Percentiles rank a stretch among this genome's conserved stretches.
phyloP scores from a whole-genome alignment of 2,888 invertebrate genomes.

The Noctua pronuba region DNA sequence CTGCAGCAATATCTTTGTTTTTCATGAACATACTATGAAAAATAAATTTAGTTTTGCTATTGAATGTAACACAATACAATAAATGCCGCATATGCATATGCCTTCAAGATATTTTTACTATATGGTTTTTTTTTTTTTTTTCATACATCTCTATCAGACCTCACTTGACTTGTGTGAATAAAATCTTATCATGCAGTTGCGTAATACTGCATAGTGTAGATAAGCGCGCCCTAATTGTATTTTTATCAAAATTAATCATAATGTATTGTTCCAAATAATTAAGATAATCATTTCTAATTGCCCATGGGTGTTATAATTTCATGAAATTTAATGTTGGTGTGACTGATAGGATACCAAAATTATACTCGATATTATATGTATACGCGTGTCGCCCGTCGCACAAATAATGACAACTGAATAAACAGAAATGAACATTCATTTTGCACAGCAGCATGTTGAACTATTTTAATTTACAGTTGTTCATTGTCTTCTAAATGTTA shows the following conservation, averaged over 20 bases:
- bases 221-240: constrained; percentile 32
- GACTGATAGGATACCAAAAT: constrained; percentile 21
- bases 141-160: background rate
- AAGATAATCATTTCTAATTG: constrained; percentile 17
- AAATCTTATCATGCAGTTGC: constrained; percentile 17
- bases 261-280: constrained; percentile 5
- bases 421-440: background rate
- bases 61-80: no score
- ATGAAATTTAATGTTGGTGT: background rate
- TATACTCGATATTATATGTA: background rate
- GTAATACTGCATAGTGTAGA: constrained; percentile 12
- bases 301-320: background rate
- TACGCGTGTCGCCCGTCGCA: background rate
- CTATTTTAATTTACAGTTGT: background rate
- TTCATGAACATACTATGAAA: no score
- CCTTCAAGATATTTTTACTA: no score
- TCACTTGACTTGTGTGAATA: constrained; percentile 89
- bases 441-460: background rate
- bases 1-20: no score
- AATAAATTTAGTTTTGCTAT: no score
- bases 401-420: constrained; percentile 13
- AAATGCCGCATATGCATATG: no score
- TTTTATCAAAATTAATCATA: constrained; percentile 30
- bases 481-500: background rate
- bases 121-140: no score